Percentiles rank a stretch among this genome's conserved stretches.
Evolutionary conservation across 2,797 vertebrate species (phyloP).

Genomic region (Oophaga sylvatica): DNA sequence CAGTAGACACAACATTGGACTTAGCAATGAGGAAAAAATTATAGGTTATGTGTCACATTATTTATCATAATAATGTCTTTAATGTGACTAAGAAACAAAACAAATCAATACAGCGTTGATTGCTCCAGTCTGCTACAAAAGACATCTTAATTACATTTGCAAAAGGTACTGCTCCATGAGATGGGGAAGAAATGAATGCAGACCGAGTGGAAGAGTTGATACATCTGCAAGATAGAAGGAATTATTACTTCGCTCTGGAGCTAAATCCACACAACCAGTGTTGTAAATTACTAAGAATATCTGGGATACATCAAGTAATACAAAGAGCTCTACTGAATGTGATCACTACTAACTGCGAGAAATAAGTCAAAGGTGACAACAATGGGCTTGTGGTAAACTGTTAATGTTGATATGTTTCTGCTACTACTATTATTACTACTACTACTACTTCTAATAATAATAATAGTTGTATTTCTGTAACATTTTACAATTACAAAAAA

Average conservation of each 20-base stretch:
- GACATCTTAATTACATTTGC: slow-evolving; percentile 57
- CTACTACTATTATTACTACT: too few relatives aligned
- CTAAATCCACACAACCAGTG: slow-evolving; percentile 10
- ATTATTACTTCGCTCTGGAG: slow-evolving; percentile 19
- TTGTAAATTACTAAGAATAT: slow-evolving; percentile 4
- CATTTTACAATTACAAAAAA: too few relatives aligned
- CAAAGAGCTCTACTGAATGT: not conserved
- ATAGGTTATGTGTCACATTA: slow-evolving; percentile 53
- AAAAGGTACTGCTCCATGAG: slow-evolving; percentile 18
- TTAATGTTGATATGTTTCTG: not conserved
- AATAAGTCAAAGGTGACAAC: not conserved
- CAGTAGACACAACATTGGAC: slow-evolving; percentile 6
- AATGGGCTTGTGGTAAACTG: not conserved
- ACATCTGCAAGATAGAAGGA: slow-evolving; percentile 10
- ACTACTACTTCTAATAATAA: too few relatives aligned
- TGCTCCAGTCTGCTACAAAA: slow-evolving; percentile 41
- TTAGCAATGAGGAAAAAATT: slow-evolving; percentile 35
- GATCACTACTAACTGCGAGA: not conserved
- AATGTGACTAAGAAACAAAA: slow-evolving; percentile 48
- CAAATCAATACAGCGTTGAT: slow-evolving; percentile 57
- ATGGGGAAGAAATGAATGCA: slow-evolving; percentile 28
- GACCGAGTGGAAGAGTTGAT: slow-evolving; percentile 19
- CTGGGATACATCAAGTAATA: not conserved
- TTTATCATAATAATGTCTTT: slow-evolving; percentile 58
- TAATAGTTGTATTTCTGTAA: too few relatives aligned